phyloP scores from a whole-genome alignment of 2,888 invertebrate species.

The Malacosoma neustria region DNA sequence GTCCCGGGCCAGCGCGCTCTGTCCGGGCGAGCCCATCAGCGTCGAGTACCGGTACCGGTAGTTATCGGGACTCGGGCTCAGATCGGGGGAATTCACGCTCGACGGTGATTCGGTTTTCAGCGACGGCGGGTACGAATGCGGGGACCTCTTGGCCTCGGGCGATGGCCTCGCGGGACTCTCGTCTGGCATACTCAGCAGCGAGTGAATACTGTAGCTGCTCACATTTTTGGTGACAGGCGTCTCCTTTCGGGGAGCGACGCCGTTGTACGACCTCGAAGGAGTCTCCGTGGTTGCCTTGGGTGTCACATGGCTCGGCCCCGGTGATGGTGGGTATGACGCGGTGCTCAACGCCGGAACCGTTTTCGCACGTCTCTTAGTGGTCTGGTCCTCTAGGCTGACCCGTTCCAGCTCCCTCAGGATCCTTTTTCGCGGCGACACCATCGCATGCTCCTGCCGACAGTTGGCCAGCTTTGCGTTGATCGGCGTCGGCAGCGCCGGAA shows the following conservation, averaged over 20 bases:
- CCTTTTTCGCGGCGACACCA: slow-evolving; percentile 88
- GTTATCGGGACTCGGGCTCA: slow-evolving; percentile 57
- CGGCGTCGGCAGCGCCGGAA: slow-evolving; percentile 47
- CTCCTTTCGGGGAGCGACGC: slow-evolving; percentile 37
- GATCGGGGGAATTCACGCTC: slow-evolving; percentile 54
- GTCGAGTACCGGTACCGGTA: slow-evolving; percentile 53
- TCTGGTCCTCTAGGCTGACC: slow-evolving; percentile 81
- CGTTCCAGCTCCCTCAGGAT: slow-evolving; percentile 88
- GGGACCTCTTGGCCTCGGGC: slow-evolving; percentile 53
- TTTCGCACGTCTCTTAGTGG: slow-evolving; percentile 76
- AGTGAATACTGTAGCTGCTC: slow-evolving; percentile 90
- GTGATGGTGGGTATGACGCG: slow-evolving; percentile 41
- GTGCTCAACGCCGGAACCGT: slow-evolving; percentile 58
- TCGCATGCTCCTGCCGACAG: slow-evolving; percentile 68
- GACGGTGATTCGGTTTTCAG: slow-evolving; percentile 54
- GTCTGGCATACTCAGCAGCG: slow-evolving; percentile 81
- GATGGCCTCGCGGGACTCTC: slow-evolving; percentile 50
- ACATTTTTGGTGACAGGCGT: slow-evolving; percentile 57
- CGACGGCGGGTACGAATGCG: slow-evolving; percentile 47
- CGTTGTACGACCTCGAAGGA: slow-evolving; percentile 32
- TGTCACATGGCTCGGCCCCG: slow-evolving; percentile 30
- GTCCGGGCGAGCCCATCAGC: slow-evolving; percentile 45
- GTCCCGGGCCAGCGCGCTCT: slow-evolving; percentile 35
- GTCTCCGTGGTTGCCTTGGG: slow-evolving; percentile 24
- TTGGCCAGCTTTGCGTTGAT: slow-evolving; percentile 59